phyloP scores from a whole-genome alignment of 2,113 vertebrate species.

The Orientallactaga bullata region DNA sequence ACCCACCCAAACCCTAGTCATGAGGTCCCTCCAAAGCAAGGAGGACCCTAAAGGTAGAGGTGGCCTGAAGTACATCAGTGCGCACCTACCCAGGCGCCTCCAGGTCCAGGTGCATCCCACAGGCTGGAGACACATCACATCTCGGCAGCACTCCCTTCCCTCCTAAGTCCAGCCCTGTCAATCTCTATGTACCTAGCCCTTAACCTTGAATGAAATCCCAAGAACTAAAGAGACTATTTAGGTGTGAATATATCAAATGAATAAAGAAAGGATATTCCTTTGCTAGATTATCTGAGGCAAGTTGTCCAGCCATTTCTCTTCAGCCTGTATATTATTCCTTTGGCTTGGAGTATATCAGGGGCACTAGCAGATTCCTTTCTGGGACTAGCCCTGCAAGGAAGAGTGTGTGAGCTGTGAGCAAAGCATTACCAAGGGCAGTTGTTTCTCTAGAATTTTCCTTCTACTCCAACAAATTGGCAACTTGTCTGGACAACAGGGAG shows the following conservation, averaged over 20 bases:
- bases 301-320: constrained; percentile 68
- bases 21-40: neutral
- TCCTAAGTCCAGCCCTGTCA: neutral
- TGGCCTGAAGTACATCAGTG: neutral
- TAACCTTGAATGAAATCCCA: constrained; percentile 16
- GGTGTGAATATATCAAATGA: constrained; percentile 67
- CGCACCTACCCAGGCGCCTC: neutral
- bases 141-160: neutral
- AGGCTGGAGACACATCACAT: neutral
- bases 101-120: neutral
- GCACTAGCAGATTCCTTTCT: constrained; percentile 71
- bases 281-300: constrained; percentile 74
- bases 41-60: neutral
- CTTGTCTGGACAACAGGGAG: constrained; percentile 67
- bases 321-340: constrained; percentile 69
- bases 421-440: constrained; percentile 76
- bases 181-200: neutral
- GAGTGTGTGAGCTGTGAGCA: constrained; percentile 74
- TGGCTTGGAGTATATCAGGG: constrained; percentile 69
- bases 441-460: constrained; percentile 69
- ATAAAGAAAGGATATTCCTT: constrained; percentile 69
- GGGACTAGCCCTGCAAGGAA: constrained; percentile 70
- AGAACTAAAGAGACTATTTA: constrained; percentile 77
- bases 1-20: neutral
- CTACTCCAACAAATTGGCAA: constrained; percentile 73